Base-by-base conservation (phyloP, 1,140 invertebrate species). In the Drosophila repletoides region DNA sequence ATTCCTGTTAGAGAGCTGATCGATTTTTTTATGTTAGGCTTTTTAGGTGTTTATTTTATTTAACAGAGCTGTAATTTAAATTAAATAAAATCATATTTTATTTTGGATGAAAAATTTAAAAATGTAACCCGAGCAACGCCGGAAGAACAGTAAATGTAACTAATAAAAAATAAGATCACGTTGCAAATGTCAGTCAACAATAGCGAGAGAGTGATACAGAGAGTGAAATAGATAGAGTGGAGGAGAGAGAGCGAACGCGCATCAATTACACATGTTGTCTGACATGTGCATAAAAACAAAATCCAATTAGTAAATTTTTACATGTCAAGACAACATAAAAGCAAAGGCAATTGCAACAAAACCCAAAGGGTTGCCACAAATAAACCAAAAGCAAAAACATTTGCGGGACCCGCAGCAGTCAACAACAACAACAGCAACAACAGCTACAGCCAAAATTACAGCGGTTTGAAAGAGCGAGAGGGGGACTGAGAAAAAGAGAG, bases 341-440 rank as follows among this genome's bases (percentile, higher is more conserved):
- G 63, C 53, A 43, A 26, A 72, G 68, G 72, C 40, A 72, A 68
- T 72, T 86, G 55, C 60, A 79, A 75, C 71, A 83, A 79, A 67
- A 79, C 72, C 52, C 52, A 67, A 71, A 60, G 75, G 74, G 56
- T 67, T 72, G 69, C 58, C 71, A 56, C 79, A 72, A 79, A 79
- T 74, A 74, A 86, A 72, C 68, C 75, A 73, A 55, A 73, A 67
- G 56, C 72, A 72, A 72, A 72, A 81, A 81, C 77, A 81, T 83
- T 81, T 83, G 77, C 73, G 61, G 34, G 24, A 53, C 45, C 19
- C 63, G 41, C 38, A 55, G 49, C 49, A 55, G 36, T n/a, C 52
- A 56, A 10, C 24, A 31, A 40, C 43, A 46, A 15, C n/a, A n/a
- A n/a, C n/a, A 45, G 24, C 21, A 29, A 9, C 22, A 58, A 29